Evolutionary conservation across 2,888 invertebrate genomes (phyloP), one percentile per base, ranked within the genome.

Genomic region (Eristalinus sepulchralis): DNA sequence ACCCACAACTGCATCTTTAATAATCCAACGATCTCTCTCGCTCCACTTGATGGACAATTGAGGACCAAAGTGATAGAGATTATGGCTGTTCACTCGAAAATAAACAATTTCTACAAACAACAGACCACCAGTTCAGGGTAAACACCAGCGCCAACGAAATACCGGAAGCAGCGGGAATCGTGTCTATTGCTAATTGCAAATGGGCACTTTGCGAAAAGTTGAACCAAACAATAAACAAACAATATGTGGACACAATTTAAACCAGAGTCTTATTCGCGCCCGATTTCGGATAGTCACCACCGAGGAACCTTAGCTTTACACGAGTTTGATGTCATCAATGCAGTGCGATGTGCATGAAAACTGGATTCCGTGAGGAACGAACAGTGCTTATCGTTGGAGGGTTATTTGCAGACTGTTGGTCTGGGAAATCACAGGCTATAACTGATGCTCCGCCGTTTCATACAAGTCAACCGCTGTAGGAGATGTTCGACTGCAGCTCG

Each of bases 331-430:
- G 34, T 4, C 34, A 10, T 34, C 34, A 10, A 10, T 34, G 10
- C 4, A 34, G 34, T 10, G 10, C 9, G 17, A 17, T 17, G 47
- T 47, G 9, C 34, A 76, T 76, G 22, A 67, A 34, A 57, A 68
- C 22, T 68, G 0, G 20, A 33, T 27, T 10, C 11, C 31, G 39
- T 62, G 36, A 57, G n/a, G 68, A 84, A 76, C 68, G 60, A 22
- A 33, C 64, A 59, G 64, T 85, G 85, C 55, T 82, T n/a, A 73
- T 68, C 68, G 81, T 72, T 82, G 77, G 60, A 85, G 70, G 82
- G 85, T 64, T 82, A 82, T 82, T 81, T 73, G 81, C 85, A 85
- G 85, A 85, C 85, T 85, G 85, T 64, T 66, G 72, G 85, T 77
- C 77, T 81, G 68, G 72, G 72, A 60, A 70, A 78, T 33, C 73